Percentiles rank a stretch among this genome's conserved stretches.
phyloP scores from a whole-genome alignment of 23 tunicate genomes.

The Trididemnum nubilum region DNA sequence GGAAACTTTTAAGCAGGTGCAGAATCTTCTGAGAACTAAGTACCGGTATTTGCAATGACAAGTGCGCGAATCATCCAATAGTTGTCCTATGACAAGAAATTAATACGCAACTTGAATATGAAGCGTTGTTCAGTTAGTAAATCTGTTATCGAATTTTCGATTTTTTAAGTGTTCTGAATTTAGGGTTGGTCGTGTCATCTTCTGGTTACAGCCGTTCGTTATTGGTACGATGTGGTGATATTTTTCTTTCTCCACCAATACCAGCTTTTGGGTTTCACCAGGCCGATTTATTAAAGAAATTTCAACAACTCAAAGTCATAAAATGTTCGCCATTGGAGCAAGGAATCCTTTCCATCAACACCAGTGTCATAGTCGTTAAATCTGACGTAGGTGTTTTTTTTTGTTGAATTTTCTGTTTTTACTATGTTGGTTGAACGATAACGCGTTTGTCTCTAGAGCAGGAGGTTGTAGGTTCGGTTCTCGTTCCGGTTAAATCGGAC shows the following conservation, averaged over 20 bases:
- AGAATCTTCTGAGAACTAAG: too few relatives aligned
- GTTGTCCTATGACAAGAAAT: too few relatives aligned
- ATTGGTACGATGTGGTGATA: slow-evolving; percentile 63
- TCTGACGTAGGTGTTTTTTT: slow-evolving; percentile 23
- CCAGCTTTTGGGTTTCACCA: slow-evolving; percentile 43
- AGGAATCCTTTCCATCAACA: slow-evolving; percentile 51
- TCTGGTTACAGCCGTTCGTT: slow-evolving; percentile 42
- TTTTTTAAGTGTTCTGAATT: too few relatives aligned
- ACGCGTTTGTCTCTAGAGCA: too few relatives aligned
- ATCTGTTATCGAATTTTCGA: too few relatives aligned
- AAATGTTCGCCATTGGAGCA: slow-evolving; percentile 63
- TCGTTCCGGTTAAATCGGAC: too few relatives aligned
- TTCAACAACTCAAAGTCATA: slow-evolving; percentile 45
- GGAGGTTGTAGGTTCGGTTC: too few relatives aligned
- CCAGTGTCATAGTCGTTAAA: slow-evolving; percentile 50
- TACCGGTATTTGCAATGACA: too few relatives aligned
- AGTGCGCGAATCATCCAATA: too few relatives aligned
- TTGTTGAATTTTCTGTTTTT: background rate
- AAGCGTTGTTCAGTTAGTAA: too few relatives aligned
- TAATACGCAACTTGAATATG: too few relatives aligned
- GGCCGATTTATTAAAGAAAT: slow-evolving; percentile 11
- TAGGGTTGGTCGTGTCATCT: slow-evolving; percentile 61
- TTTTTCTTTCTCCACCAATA: slow-evolving; percentile 47
- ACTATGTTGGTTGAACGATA: background rate
- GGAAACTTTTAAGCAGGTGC: too few relatives aligned